Base-by-base conservation (phyloP, 2,797 vertebrate species). In the Gymnoscopelus braueri region DNA sequence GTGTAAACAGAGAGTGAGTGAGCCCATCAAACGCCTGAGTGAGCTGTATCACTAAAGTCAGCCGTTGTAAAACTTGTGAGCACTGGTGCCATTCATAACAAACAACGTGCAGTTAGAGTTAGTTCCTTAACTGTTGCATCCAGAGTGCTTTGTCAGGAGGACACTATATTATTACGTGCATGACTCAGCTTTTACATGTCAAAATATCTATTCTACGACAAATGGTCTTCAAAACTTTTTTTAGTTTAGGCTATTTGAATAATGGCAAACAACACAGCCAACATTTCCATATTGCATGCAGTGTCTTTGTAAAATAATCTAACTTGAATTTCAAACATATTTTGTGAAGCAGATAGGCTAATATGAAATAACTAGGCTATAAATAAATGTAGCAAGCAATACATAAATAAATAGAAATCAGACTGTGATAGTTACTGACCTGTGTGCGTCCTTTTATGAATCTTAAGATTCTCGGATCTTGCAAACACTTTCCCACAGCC, bases 371-470 rank as follows among this genome's bases (percentile, higher is more conserved):
- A 2, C 39, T 44, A 44, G 7, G 39, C 9, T 44, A 10, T 44
- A 44, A 44, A 44, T 44, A 44, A 44, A 44, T 44, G 32, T 35
- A 35, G 6, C 32, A 44, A 44, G 39, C 39, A 44, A 44, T 8
- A 44, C 39, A 44, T 44, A 2, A 35, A 19, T 19, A 19, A 5
- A 32, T 32, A 5, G 3, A 3, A 4, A 3, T 29, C 55, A 57
- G 19, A 44, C 10, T 4, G 39, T 4, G n/a, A 73, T n/a, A 60
- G 75, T 76, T 80, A 97, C 97, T 97, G 90, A 98, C 96, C 97
- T 96, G 97, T 99, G 90, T 99, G 97, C 82, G 97, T 99, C 94
- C 97, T 95, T 94, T 98, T 99, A 94, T 98, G 97, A 85, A 98
- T 99, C 93, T 99, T 99, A 75, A 99, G 96, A 86, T 98, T 99